Evolutionary conservation across 2,797 vertebrate genomes (phyloP).

Genomic region (Melopsittacus undulatus): DNA sequence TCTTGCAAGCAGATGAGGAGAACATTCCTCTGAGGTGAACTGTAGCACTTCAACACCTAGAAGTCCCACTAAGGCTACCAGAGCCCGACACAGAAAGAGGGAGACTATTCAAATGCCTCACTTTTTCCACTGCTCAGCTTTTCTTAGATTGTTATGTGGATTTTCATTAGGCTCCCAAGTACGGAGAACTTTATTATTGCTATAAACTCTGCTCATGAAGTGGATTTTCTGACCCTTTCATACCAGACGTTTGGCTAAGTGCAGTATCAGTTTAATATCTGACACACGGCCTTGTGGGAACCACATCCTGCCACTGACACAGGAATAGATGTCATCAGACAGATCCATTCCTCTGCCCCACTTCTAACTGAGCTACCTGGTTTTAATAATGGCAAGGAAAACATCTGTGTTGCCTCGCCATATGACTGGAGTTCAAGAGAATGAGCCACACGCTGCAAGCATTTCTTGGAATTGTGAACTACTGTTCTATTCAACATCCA

Average conservation of each 20-base stretch:
- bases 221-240: constrained; percentile 43
- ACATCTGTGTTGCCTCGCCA: constrained; percentile 14
- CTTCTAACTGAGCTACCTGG: constrained; percentile 39
- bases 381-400: constrained; percentile 36
- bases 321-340: constrained; percentile 17
- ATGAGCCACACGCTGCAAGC: constrained; percentile 10
- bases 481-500: constrained; percentile 32
- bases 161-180: constrained; percentile 33
- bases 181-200: constrained; percentile 43
- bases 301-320: constrained; percentile 6
- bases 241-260: background rate
- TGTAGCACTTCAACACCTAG: background rate
- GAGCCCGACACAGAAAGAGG: background rate
- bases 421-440: constrained; percentile 15
- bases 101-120: constrained; percentile 11
- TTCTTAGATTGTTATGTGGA: constrained; percentile 1
- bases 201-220: background rate
- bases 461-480: constrained; percentile 43
- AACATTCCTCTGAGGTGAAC: background rate
- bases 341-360: background rate
- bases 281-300: background rate
- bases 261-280: background rate
- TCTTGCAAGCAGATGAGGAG: background rate
- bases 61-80: background rate
- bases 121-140: constrained; percentile 51